A percentile compares a stretch with the other conserved stretches of the same genome.
phyloP scores from a whole-genome alignment of 2,797 vertebrate species.

The Jordanella pulchra region DNA sequence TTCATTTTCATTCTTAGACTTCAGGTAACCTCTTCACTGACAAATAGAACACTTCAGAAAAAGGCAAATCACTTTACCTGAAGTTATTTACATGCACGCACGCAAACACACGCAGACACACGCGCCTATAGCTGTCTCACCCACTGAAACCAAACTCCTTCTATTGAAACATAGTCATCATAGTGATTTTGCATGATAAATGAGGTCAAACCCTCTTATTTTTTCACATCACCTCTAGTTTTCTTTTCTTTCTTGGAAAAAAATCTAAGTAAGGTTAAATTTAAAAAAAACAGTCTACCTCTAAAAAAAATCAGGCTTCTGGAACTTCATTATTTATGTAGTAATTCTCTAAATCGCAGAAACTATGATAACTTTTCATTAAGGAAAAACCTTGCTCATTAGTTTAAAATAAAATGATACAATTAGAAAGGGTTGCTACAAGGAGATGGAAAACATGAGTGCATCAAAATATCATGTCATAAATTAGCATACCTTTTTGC shows the following conservation, averaged over 20 bases:
- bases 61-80: constrained; percentile 61
- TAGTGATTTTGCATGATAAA: constrained; percentile 73
- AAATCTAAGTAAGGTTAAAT: constrained; percentile 48
- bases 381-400: constrained; percentile 52
- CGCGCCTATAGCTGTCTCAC: constrained; percentile 42
- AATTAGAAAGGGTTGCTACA: constrained; percentile 68
- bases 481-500: constrained; percentile 70
- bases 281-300: constrained; percentile 71
- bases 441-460: constrained; percentile 55
- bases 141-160: constrained; percentile 55
- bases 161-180: constrained; percentile 73
- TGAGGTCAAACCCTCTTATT: constrained; percentile 61
- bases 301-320: constrained; percentile 67
- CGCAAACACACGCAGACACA: constrained; percentile 22
- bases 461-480: constrained; percentile 65
- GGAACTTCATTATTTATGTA: constrained; percentile 54
- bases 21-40: constrained; percentile 52
- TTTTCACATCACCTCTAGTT: constrained; percentile 55
- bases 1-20: constrained; percentile 46
- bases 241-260: constrained; percentile 47
- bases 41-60: constrained; percentile 63
- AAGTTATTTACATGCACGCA: constrained; percentile 46
- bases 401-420: constrained; percentile 52
- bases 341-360: constrained; percentile 57
- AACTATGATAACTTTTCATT: constrained; percentile 54